A percentile compares a stretch with the other conserved stretches of the same genome.
Evolutionary conservation across 2,888 invertebrate species (phyloP).

Genomic region (Teleogryllus oceanicus): DNA sequence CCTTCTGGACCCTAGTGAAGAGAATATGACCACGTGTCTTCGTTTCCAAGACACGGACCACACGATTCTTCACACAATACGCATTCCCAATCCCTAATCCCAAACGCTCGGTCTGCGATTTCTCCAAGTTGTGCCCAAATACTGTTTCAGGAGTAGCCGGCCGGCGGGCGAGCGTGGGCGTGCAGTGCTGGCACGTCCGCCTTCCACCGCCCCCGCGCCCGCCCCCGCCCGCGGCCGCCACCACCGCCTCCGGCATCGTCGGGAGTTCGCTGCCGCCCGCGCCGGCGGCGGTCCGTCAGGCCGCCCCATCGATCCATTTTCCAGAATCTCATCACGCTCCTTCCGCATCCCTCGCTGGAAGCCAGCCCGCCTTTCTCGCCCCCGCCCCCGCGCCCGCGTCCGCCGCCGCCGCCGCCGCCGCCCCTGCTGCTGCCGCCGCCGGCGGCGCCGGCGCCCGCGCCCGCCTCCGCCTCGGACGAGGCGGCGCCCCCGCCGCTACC

Average conservation of each 20-base stretch:
- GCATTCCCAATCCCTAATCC: too few relatives aligned
- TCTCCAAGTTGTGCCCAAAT: too few relatives aligned
- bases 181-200: background rate
- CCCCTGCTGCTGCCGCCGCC: background rate
- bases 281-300: background rate
- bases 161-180: too few relatives aligned
- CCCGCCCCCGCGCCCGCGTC: background rate
- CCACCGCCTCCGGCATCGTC: background rate
- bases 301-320: conserved; percentile 18
- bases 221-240: background rate
- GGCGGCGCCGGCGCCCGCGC: background rate
- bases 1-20: too few relatives aligned
- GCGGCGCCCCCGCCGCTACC: background rate
- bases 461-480: background rate
- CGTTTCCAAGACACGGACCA: too few relatives aligned
- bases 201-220: background rate
- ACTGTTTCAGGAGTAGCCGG: too few relatives aligned
- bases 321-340: background rate
- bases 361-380: background rate
- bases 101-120: too few relatives aligned
- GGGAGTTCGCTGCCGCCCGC: background rate
- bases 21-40: too few relatives aligned
- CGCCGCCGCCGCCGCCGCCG: background rate
- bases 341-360: conserved; percentile 6
- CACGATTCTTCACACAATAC: too few relatives aligned